Evolutionary conservation across 1,140 invertebrate species (phyloP), one percentile per base, ranked within the genome.

Genomic region (Acromyrmex charruanus): DNA sequence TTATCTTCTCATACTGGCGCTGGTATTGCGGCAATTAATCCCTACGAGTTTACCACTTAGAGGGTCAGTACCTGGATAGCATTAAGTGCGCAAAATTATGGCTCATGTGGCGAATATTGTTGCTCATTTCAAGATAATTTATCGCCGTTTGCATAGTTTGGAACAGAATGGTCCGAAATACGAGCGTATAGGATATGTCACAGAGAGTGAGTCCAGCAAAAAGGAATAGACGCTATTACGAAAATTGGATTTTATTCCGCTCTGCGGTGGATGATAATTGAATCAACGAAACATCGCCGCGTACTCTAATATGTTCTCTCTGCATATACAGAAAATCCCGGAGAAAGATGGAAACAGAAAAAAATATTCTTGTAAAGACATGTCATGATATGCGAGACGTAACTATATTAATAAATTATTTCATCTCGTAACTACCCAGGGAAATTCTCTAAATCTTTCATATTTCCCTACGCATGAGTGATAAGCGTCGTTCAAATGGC

Each of bases 81-180:
- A 61, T 25, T 31, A 71, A 69, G 49, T 81, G 65, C 9, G 77
- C 65, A 55, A 81, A 81, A 81, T 81, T 81, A 81, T 81, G 77
- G 65, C 44, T 77, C 39, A 63, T 44, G n/a, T 21, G 21, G 75
- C 58, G 75, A 69, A 65, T 79, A 81, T 71, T 71, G 51, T 69
- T 71, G 77, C 65, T 81, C 77, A 69, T 81, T 71, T 69, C 77
- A n/a, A 53, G 65, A 39, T 81, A 81, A 81, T 81, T 81, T 81
- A 81, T 81, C 51, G 77, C 9, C 59, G n/a, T 6, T 80, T 49
- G 77, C 77, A 81, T 69, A 81, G 77, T 81, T 81, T 69, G 58
- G 31, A 71, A 71, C 55, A 14, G 77, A 71, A 81, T 66, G 39
- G 59, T 10, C 4, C 6, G 61, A 51, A 66, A 55, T 69, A 68